Evolutionary conservation across 2,113 vertebrate species (phyloP).

Genomic region (Thalassoma bifasciatum): DNA sequence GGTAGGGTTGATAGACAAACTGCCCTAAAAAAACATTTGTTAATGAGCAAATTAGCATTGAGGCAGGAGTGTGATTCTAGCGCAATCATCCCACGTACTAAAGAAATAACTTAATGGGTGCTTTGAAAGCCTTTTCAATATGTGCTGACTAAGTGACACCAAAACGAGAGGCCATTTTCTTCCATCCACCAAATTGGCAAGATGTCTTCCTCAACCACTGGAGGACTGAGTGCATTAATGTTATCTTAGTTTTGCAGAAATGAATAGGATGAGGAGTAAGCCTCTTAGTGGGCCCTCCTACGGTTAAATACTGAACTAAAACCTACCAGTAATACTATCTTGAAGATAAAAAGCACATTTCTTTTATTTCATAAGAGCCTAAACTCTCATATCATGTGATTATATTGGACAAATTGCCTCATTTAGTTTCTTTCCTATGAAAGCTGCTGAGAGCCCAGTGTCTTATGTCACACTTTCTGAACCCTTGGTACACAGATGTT

Average conservation of each 20-base stretch:
- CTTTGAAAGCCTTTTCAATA: constrained; percentile 14
- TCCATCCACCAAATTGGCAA: neutral
- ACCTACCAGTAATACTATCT: too few relatives aligned
- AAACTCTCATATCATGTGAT: neutral
- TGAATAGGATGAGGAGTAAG: too few relatives aligned
- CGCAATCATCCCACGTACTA: constrained; percentile 4
- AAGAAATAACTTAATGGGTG: neutral
- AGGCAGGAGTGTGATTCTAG: constrained; percentile 30
- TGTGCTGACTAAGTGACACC: neutral
- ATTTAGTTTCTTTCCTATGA: neutral
- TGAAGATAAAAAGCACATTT: too few relatives aligned
- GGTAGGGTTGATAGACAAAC: constrained; percentile 78
- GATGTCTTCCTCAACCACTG: neutral
- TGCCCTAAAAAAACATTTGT: constrained; percentile 53
- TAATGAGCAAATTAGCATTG: constrained; percentile 16
- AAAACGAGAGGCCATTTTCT: neutral
- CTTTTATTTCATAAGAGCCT: neutral
- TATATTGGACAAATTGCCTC: neutral
- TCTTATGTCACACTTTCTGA: constrained; percentile 10
- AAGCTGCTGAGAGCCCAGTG: constrained; percentile 21
- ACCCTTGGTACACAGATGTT: constrained; percentile 13
- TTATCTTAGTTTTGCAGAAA: too few relatives aligned
- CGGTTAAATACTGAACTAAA: neutral
- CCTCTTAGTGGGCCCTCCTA: constrained; percentile 6
- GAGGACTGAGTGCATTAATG: constrained; percentile 2